phyloP scores from a whole-genome alignment of 1,140 invertebrate genomes.

The Philaenus spumarius region DNA sequence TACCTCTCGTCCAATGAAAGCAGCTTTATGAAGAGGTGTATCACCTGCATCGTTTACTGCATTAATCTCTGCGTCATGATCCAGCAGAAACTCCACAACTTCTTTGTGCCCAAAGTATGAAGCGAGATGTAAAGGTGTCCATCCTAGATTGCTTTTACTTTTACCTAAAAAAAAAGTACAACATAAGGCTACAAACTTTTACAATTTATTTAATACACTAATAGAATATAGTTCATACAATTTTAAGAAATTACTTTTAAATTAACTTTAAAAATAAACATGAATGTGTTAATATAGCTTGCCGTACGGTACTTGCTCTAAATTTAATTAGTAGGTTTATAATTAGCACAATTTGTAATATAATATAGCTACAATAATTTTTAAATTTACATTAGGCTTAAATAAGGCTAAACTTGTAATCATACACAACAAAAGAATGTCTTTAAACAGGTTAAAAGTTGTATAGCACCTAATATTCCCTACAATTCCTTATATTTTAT shows the following conservation, averaged over 20 bases:
- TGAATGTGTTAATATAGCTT: neutral
- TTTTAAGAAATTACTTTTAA: neutral
- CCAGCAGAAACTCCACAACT: conserved; percentile 47
- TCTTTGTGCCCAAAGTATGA: conserved; percentile 49
- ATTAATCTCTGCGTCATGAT: conserved; percentile 52
- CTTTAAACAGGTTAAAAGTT: too few relatives aligned
- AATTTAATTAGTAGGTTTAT: too few relatives aligned
- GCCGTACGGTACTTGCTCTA: too few relatives aligned
- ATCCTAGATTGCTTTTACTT: conserved; percentile 48
- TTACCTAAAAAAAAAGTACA: conserved; percentile 34
- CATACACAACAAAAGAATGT: too few relatives aligned
- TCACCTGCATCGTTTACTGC: conserved; percentile 55
- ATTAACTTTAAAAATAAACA: neutral
- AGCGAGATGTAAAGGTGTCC: conserved; percentile 58
- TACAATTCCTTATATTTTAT: too few relatives aligned
- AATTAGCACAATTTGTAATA: too few relatives aligned
- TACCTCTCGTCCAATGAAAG: conserved; percentile 49
- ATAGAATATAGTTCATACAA: neutral
- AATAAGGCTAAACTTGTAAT: too few relatives aligned
- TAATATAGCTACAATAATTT: too few relatives aligned
- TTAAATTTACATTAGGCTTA: too few relatives aligned
- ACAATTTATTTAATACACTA: neutral
- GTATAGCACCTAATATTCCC: too few relatives aligned
- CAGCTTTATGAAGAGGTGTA: conserved; percentile 56
- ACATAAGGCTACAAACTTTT: conserved; percentile 11